Evolutionary conservation across 2,888 invertebrate genomes (phyloP), one percentile per base, ranked within the genome.

Genomic region (Limnephilus rhombicus): DNA sequence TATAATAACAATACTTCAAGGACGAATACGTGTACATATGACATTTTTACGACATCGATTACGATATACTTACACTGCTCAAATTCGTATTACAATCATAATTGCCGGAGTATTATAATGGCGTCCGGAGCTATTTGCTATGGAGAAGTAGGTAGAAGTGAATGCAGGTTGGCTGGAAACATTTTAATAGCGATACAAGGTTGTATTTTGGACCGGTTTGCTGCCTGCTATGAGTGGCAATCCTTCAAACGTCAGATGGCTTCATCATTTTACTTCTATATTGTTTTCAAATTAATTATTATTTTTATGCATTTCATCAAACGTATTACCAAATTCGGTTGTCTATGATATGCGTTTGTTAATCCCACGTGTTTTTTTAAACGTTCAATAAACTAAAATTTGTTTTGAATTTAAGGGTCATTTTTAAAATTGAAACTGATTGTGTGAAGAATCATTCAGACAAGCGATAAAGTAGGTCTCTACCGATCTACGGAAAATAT

Each of bases 141-240:
- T 34, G 15, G 11, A 45, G 45, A 45, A 45, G 45, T 45, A 45
- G 45, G 45, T 88, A 68, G 88, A 88, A 88, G 88, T 88, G 88
- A 88, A 88, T 88, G 88, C 88, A 88, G 31, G 68, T 86, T 87
- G 29, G 53, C 34, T 88, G 29, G 53, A 88, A 88, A 29, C 68
- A 88, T 88, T 88, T 88, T 88, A 88, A 88, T 88, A 31, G 88
- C 88, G 80, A 31, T 68, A 88, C 88, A 88, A 88, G 88, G 88
- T 88, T 88, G 88, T 34, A 68, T 88, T 88, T 88, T 88, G 53
- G 68, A 88, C 88, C 88, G 88, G 88, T 88, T 88, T 68, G 15
- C 68, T 68, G 53, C 45, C 82, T 24, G 68, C 68, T 68, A n/a
- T 34, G 37, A 34, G 34, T 83, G 12, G 34, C 86, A 86, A 86